phyloP scores from a whole-genome alignment of 2,797 vertebrate genomes.

The Eulemur coronatus region DNA sequence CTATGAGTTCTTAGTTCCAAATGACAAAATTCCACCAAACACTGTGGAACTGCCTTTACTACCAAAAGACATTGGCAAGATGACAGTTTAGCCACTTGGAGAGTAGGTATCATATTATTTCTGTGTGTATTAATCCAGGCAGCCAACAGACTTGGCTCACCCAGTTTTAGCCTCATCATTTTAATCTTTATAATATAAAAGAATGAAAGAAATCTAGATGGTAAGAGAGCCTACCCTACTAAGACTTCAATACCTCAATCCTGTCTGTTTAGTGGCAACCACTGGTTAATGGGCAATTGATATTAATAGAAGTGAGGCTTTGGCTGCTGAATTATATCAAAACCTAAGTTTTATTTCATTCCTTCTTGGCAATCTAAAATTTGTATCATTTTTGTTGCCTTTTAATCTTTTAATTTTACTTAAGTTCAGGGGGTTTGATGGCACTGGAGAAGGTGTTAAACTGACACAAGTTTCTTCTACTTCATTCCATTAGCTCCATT shows the following conservation, averaged over 20 bases:
- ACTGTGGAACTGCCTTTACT: neutral
- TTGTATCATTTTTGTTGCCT: neutral
- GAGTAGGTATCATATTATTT: neutral
- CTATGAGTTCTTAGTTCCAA: neutral
- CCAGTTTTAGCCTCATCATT: neutral
- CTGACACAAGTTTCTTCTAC: neutral
- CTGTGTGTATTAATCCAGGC: neutral
- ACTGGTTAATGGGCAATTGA: neutral
- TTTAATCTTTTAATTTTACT: conserved; percentile 13
- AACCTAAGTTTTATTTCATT: neutral
- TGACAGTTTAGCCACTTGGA: neutral
- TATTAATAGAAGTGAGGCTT: neutral
- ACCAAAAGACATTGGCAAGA: neutral
- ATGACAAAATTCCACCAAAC: neutral
- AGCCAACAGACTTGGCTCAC: neutral
- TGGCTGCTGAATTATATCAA: neutral
- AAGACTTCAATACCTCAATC: neutral
- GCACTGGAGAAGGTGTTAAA: neutral
- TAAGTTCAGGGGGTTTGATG: neutral
- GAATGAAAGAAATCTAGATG: neutral
- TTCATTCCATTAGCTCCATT: neutral
- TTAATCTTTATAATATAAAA: neutral
- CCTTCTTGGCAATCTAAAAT: neutral
- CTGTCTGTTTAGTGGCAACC: neutral
- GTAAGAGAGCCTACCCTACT: neutral